A percentile compares a stretch with the other conserved stretches of the same genome.
phyloP scores from a whole-genome alignment of 2,888 invertebrate species.

The Galerucella calmariensis region DNA sequence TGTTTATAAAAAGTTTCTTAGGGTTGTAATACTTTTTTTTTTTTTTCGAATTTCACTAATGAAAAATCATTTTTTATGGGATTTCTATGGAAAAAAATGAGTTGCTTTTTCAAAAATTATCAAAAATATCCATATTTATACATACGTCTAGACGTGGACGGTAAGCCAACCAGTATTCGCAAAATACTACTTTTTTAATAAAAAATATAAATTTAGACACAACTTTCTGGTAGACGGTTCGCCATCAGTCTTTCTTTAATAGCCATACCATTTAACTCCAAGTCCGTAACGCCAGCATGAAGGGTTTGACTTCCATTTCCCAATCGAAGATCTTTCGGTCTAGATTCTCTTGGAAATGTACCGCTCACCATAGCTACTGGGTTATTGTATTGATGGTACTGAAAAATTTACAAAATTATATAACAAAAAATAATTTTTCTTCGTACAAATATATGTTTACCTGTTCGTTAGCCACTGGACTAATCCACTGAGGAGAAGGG shows the following conservation, averaged over 20 bases:
- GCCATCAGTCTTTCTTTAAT: conserved; percentile 90
- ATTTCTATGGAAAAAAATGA: too few relatives aligned
- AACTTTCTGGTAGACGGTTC: conserved; percentile 87
- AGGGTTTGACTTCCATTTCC: conserved; percentile 67
- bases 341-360: conserved; percentile 70
- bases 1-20: too few relatives aligned
- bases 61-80: too few relatives aligned
- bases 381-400: conserved; percentile 67
- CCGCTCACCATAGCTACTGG: conserved; percentile 67
- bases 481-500: conserved; percentile 65
- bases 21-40: too few relatives aligned
- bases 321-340: conserved; percentile 65
- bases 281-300: conserved; percentile 60
- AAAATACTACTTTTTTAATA: too few relatives aligned
- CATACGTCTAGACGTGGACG: conserved; percentile 31
- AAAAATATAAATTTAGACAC: conserved; percentile 72
- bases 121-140: conserved; percentile 22
- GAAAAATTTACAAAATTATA: too few relatives aligned
- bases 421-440: too few relatives aligned
- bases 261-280: conserved; percentile 82
- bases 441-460: conserved; percentile 26
- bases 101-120: neutral
- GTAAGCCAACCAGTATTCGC: conserved; percentile 36
- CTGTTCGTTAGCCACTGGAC: conserved; percentile 62
- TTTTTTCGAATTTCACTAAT: too few relatives aligned